phyloP scores from a whole-genome alignment of 1,140 invertebrate genomes.

The Pseudomyrmex gracilis region DNA sequence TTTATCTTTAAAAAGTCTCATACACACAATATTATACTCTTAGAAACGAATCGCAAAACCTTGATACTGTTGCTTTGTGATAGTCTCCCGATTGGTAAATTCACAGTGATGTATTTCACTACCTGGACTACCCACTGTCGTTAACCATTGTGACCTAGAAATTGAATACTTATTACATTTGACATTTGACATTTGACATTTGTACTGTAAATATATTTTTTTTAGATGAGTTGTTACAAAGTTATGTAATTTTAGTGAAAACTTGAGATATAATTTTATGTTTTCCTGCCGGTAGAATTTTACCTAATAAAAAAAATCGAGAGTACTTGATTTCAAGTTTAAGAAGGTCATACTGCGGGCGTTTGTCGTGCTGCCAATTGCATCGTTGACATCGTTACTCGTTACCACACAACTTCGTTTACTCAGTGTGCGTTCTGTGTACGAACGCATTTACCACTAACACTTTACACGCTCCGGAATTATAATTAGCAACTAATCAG shows the following conservation, averaged over 20 bases:
- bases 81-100: slow-evolving; percentile 92
- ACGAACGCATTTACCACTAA: slow-evolving; percentile 26
- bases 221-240: neutral
- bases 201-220: neutral
- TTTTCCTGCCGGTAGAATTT: slow-evolving; percentile 1
- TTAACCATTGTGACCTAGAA: slow-evolving; percentile 93
- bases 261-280: neutral
- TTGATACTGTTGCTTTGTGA: slow-evolving; percentile 91
- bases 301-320: neutral
- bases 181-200: neutral
- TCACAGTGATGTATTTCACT: slow-evolving; percentile 93
- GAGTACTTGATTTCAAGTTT: slow-evolving; percentile 35
- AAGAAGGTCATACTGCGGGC: slow-evolving; percentile 27
- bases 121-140: slow-evolving; percentile 93
- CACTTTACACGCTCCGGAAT: slow-evolving; percentile 52
- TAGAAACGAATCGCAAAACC: slow-evolving; percentile 94
- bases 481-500: slow-evolving; percentile 80
- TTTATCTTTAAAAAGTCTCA: neutral
- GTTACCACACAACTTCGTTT: slow-evolving; percentile 48
- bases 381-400: slow-evolving; percentile 54
- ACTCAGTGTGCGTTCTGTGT: slow-evolving; percentile 37
- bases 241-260: too few species aligned
- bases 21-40: slow-evolving; percentile 63
- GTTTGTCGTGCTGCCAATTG: slow-evolving; percentile 58
- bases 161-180: slow-evolving; percentile 64